Percentiles rank a stretch among this genome's conserved stretches.
phyloP scores from a whole-genome alignment of 2,113 vertebrate species.

The Cygnus buccinator region DNA sequence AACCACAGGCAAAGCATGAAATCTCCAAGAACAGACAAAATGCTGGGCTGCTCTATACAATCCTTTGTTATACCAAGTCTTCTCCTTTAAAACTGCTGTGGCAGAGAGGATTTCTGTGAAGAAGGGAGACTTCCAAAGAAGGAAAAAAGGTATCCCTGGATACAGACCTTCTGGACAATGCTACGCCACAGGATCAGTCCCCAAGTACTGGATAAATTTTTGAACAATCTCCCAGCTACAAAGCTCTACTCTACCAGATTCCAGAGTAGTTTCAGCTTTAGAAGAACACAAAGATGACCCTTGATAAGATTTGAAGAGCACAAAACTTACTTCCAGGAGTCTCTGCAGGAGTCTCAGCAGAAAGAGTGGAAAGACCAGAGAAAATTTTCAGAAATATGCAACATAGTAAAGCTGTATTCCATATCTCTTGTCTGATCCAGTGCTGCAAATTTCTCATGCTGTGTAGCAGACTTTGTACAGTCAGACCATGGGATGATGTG shows the following conservation, averaged over 20 bases:
- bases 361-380: not conserved
- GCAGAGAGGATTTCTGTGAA: not conserved
- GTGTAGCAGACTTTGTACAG: not conserved
- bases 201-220: not conserved
- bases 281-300: not conserved
- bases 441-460: not conserved
- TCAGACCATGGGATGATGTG: not conserved
- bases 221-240: not conserved
- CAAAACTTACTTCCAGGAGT: not conserved
- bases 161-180: not conserved
- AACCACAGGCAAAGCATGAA: not conserved
- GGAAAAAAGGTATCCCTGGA: not conserved
- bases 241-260: not conserved
- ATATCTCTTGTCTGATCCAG: not conserved
- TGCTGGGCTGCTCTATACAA: not conserved
- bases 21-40: not conserved
- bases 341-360: not conserved
- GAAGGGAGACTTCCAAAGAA: not conserved
- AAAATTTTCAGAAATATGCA: not conserved
- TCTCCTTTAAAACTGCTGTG: accelerated
- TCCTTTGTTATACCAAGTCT: not conserved
- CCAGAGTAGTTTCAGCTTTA: not conserved
- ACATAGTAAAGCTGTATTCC: not conserved
- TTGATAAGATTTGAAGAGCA: not conserved
- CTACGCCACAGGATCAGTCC: not conserved